Evolutionary conservation across 2,888 invertebrate genomes (phyloP), one percentile per base, ranked within the genome.

Genomic region (Pandemis heparana): DNA sequence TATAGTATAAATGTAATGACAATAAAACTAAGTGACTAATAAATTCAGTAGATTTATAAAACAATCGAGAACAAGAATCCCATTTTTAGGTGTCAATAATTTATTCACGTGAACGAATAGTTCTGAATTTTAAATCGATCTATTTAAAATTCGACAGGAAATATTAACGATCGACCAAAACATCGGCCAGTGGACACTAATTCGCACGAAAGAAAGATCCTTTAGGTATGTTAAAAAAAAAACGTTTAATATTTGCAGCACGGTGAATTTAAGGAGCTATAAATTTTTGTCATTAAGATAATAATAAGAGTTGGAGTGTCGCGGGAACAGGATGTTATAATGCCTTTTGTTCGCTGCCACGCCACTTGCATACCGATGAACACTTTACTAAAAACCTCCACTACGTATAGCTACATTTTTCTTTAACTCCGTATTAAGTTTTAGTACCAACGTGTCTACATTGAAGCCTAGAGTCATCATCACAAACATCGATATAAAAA

Each of bases 231-330:
- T 82, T 79, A 79, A 81, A 85, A 85, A 82, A 23, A 83, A 86
- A 85, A 81, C 70, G 68, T 85, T 92, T 90, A 91, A 89, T 89
- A 92, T 92, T 92, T 91, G 89, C 92, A 89, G 85, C 92, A 91
- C 92, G 91, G 83, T 86, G 84, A 90, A 90, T 93, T 92, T 92
- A 92, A 92, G 91, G 84, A 89, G 89, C 89, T 86, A 93, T 94
- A 94, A 93, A 93, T 93, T 92, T 92, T 90, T 86, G 89, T 94
- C 93, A 94, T 93, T 94, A 93, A 89, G 88, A 88, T 90, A 92
- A 92, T 92, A 94, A 93, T 91, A 94, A 92, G 89, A 92, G 86
- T 82, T 85, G 87, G 84, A 89, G 91, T 90, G 91, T 90, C 89
- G 89, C 83, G 86, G 87, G 87, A 89, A 90, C 94, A 93, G 94